phyloP scores from a whole-genome alignment of 2,113 vertebrate genomes.

The Tachysurus fulvidraco region DNA sequence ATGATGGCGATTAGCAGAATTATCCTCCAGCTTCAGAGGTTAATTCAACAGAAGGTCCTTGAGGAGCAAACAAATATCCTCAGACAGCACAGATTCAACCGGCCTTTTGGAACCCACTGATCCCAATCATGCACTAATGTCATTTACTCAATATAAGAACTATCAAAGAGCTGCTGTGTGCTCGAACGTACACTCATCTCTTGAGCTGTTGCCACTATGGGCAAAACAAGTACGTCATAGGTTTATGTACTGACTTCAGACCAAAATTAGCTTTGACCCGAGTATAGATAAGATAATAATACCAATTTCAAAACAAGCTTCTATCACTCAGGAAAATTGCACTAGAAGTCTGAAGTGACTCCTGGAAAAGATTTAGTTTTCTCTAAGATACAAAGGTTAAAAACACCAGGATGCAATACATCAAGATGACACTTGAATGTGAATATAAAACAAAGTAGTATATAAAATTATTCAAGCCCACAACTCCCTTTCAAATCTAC shows the following conservation, averaged over 20 bases:
- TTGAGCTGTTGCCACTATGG: background rate
- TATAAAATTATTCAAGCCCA: background rate
- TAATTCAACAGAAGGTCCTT: slow-evolving; percentile 19
- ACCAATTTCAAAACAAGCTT: slow-evolving; percentile 18
- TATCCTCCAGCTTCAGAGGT: slow-evolving; percentile 24
- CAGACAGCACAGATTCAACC: slow-evolving; percentile 13
- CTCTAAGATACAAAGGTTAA: background rate
- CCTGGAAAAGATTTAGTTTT: background rate
- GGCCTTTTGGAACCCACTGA: slow-evolving; percentile 21
- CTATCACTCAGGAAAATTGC: slow-evolving; percentile 5
- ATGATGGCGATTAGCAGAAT: slow-evolving; percentile 44
- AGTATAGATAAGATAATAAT: slow-evolving; percentile 23
- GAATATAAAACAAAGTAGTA: background rate
- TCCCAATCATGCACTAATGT: slow-evolving; percentile 30
- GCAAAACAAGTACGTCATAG: background rate
- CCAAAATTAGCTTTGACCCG: slow-evolving; percentile 4
- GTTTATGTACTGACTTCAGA: background rate
- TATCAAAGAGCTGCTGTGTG: slow-evolving; percentile 27
- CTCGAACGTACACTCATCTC: background rate
- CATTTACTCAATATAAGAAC: slow-evolving; percentile 3
- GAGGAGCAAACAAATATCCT: background rate
- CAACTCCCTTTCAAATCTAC: background rate
- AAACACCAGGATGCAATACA: background rate
- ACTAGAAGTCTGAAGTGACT: slow-evolving; percentile 6
- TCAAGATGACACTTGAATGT: background rate